These are phyloP conservation scores for Luscinia luscinia DNA, from an alignment of 2,797 vertebrate species.

Conservation along the genomic window DNA sequence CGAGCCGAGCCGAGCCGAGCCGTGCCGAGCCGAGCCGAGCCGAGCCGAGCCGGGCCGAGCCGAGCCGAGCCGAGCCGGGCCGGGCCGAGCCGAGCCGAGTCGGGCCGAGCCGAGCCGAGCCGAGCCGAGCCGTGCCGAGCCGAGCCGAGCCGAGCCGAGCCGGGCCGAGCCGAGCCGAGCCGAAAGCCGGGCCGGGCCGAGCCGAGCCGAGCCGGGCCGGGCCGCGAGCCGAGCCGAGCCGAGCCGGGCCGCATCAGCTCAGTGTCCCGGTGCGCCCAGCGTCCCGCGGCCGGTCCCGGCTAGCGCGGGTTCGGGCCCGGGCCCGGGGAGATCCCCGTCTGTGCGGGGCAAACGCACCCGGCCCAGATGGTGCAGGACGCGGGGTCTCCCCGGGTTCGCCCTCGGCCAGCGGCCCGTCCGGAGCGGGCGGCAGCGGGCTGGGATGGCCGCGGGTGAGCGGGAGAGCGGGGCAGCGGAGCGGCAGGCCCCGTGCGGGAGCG, in stretches of 20 bases:
- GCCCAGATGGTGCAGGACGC: accelerated
- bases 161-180: no score
- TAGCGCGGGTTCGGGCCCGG: not conserved
- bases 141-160: no score
- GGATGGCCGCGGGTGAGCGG: not conserved
- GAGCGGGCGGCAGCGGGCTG: not conserved
- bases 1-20: accelerated
- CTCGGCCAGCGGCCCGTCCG: not conserved
- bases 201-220: no score
- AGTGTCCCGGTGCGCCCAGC: not conserved
- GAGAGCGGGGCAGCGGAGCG: not conserved
- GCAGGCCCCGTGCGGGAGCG: accelerated
- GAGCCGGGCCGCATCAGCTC: not conserved
- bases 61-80: no score
- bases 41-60: no score
- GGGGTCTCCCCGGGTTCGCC: not conserved
- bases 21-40: not conserved
- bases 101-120: not conserved
- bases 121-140: no score
- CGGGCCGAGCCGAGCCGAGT: no score
- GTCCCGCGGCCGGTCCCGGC: not conserved
- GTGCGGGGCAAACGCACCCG: not conserved
- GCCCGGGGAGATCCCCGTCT: no score
- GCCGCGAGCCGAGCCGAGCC: no score
- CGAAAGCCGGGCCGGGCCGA: not conserved